Percentiles rank a stretch among this genome's conserved stretches.
phyloP scores from a whole-genome alignment of 2,888 invertebrate species.

The Tetragnatha montana region DNA sequence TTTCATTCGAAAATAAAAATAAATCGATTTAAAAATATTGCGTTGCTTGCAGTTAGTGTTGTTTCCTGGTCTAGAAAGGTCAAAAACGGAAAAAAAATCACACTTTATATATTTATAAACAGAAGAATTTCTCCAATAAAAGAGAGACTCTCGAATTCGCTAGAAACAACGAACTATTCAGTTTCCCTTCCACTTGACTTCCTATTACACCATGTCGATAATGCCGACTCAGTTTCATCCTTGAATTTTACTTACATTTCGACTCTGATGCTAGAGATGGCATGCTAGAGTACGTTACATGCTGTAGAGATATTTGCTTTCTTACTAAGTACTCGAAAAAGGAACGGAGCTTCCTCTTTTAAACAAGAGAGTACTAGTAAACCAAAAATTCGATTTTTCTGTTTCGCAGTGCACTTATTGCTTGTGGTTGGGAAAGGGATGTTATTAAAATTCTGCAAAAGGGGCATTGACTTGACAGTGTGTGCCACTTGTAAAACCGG shows the following conservation, averaged over 20 bases:
- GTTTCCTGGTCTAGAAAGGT: conserved; percentile 43
- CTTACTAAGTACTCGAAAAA: conserved; percentile 5
- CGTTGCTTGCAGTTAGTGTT: conserved; percentile 41
- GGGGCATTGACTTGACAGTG: too few species aligned
- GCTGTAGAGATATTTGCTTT: conserved; percentile 8
- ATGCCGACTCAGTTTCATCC: conserved; percentile 40
- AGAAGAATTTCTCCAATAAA: conserved; percentile 57
- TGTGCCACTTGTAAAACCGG: too few species aligned
- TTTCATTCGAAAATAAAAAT: conserved; percentile 34
- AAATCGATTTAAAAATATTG: conserved; percentile 60
- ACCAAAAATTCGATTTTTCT: conserved; percentile 9
- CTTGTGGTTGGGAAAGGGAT: not conserved
- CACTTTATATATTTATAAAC: conserved; percentile 61
- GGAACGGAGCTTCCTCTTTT: not conserved
- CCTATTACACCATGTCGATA: conserved; percentile 41
- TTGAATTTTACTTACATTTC: conserved; percentile 31
- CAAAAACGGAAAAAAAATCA: conserved; percentile 41
- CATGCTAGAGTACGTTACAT: not conserved
- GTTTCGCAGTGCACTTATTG: conserved; percentile 9
- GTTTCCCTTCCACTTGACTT: conserved; percentile 50
- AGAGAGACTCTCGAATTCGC: conserved; percentile 10
- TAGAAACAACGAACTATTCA: conserved; percentile 42
- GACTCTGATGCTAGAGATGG: not conserved
- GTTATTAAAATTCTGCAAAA: conserved; percentile 5
- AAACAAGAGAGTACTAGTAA: conserved; percentile 5